Evolutionary conservation across 2,888 invertebrate species (phyloP), one percentile per base, ranked within the genome.

Genomic region (Abrostola tripartita): DNA sequence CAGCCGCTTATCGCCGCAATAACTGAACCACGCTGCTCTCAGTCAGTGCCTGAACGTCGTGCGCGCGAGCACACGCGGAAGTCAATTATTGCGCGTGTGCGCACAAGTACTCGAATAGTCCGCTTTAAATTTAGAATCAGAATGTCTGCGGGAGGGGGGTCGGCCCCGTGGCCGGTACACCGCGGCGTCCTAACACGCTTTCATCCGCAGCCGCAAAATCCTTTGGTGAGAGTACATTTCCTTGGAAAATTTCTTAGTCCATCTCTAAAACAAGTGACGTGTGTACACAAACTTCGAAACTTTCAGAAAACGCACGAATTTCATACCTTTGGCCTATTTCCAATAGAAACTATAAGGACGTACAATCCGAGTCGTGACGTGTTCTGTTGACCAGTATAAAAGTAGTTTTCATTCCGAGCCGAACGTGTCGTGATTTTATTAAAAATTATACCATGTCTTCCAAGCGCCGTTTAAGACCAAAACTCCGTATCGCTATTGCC

Each of bases 161-260:
- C 96, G 88, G 96, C 96, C 82, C 97, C 97, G 88, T 97, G 97
- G 97, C 96, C 97, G 74, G 96, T 97, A 79, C 95, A 95, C 83
- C 96, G 96, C 82, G 96, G 92, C 89, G 91, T 94, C 91, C 92
- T 93, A 87, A 87, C 93, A 85, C 93, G 94, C 82, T 94, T 91
- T 85, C 80, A 90, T 80, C 89, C 90, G 82, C 89, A 88, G 81
- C 81, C 86, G 76, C 86, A 86, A 79, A 88, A 91, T 88, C 91
- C 93, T 91, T 89, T 88, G 94, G 94, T 94, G 92, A 93, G 93
- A 89, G 87, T 86, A 80, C 73, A 77, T 85, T 90, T 87, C 84
- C 79, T 85, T 70, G 77, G 82, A 83, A 85, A 86, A 85, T 82
- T 83, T 85, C 82, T 60, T 73, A 69, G 65, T 73, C 84, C 84